Conservation (phyloP, 1,140 invertebrate species). For the Nymphalis io region DNA sequence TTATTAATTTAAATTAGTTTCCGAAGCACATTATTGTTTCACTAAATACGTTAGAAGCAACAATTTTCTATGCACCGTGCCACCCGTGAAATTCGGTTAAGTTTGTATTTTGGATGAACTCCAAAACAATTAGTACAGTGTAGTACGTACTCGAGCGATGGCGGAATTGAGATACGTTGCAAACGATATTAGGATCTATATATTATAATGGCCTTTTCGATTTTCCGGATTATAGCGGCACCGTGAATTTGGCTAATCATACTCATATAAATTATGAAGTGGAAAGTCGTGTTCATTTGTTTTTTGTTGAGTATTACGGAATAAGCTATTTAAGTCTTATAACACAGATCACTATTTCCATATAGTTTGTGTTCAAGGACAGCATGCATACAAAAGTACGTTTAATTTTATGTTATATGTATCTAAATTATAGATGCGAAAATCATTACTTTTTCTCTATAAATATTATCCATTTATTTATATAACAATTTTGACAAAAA, state of each 20-base stretch:
- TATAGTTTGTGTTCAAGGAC: no score
- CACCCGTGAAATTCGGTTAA: constrained; percentile 71
- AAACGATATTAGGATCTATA: constrained; percentile 22
- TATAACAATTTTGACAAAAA: no score
- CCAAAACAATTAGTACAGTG: constrained; percentile 76
- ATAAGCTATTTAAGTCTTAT: no score
- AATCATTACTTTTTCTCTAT: no score
- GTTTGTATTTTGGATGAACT: constrained; percentile 72
- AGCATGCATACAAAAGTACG: no score
- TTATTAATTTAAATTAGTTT: not conserved
- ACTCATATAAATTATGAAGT: not conserved
- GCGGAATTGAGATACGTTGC: constrained; percentile 38
- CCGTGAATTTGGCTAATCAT: not conserved
- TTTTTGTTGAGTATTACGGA: no score
- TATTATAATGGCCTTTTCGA: constrained; percentile 19
- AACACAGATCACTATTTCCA: no score
- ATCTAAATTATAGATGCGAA: no score
- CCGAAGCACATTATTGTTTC: constrained; percentile 30
- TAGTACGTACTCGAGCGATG: constrained; percentile 38
- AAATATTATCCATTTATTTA: no score
- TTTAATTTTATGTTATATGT: no score
- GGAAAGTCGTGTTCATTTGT: not conserved
- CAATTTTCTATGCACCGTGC: constrained; percentile 62
- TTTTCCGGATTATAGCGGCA: constrained; percentile 8
- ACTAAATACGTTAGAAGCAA: constrained; percentile 47